These are phyloP conservation scores for Nomada fabriciana DNA, from an alignment of 2,888 invertebrate genomes.

Conservation along the genomic window DNA sequence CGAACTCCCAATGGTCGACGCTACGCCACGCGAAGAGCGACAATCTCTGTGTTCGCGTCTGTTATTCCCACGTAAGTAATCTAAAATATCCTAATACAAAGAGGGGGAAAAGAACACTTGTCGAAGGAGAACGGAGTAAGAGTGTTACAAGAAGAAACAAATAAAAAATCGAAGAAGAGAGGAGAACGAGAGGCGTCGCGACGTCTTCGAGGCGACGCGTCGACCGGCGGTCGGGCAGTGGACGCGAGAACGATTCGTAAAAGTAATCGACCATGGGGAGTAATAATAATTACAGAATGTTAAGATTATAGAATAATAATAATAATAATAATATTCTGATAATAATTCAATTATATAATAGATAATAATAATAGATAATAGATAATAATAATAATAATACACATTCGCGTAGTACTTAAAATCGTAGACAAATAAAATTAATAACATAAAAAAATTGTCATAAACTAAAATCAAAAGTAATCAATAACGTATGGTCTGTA, in stretches of 20 bases:
- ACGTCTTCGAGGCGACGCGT: constrained; percentile 64
- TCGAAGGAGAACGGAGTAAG: constrained; percentile 57
- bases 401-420: constrained; percentile 77
- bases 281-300: constrained; percentile 73
- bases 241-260: constrained; percentile 78
- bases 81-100: too few relatives aligned
- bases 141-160: neutral
- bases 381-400: constrained; percentile 68
- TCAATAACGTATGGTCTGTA: constrained; percentile 83
- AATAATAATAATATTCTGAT: constrained; percentile 67
- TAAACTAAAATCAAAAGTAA: constrained; percentile 83
- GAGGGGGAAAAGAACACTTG: neutral
- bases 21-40: constrained; percentile 71
- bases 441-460: constrained; percentile 82
- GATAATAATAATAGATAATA: constrained; percentile 68
- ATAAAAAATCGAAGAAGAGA: constrained; percentile 10
- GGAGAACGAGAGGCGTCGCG: constrained; percentile 52
- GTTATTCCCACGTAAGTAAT: too few relatives aligned
- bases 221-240: constrained; percentile 75
- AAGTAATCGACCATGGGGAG: constrained; percentile 76
- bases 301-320: constrained; percentile 71
- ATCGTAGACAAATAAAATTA: constrained; percentile 83
- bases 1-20: constrained; percentile 76
- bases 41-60: constrained; percentile 41
- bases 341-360: constrained; percentile 66